Base-by-base conservation (phyloP, 2,797 vertebrate genomes). In the Ptychobarbus kaznakovi region DNA sequence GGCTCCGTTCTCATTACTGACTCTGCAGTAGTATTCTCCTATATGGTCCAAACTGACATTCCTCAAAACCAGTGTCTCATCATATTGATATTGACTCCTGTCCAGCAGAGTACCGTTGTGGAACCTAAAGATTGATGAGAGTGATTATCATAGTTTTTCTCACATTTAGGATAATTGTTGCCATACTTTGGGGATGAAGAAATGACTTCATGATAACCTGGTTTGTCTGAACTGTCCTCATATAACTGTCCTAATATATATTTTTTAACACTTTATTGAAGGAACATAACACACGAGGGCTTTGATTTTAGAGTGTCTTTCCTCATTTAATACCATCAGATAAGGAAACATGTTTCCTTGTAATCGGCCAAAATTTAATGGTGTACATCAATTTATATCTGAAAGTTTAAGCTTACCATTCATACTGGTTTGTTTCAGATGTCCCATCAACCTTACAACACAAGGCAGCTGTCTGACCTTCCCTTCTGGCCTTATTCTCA, bases 1-100 rank as follows among this genome's bases (percentile, higher is more conserved):
- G 0, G 96, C 94, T 2, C 98, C 97, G 0, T 96, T 95, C 0
- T 95, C 91, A 0, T 96, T 96, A 92, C 95, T 97, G 74, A 97
- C 98, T 91, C 96, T 97, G 93, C 98, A 99, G 90, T 96, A 96
- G 87, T 99, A 99, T 72, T 98, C 95, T 66, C 98, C 98, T 1
- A 95, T 91, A 61, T 98, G 97, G 35, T 93, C 92, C 89, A 80
- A 89, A 32, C 77, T 94, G 87, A 99, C 89, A 68, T 96, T 95
- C 92, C 93, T 97, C 83, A 99, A 91, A 86, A 98, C 92, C 89
- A 99, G 90, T 10, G 94, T 97, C 91, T 94, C 96, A n/a, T 96
- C 96, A 0, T 95, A 94, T 53, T 96, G 95, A 78, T 95, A 93
- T 32, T 92, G 86, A 1, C 90, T 92, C 22, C 92, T 95, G 66